Percentiles rank a stretch among this genome's conserved stretches.
Evolutionary conservation across 2,888 invertebrate genomes (phyloP).

Genomic region (Meteorus colon): DNA sequence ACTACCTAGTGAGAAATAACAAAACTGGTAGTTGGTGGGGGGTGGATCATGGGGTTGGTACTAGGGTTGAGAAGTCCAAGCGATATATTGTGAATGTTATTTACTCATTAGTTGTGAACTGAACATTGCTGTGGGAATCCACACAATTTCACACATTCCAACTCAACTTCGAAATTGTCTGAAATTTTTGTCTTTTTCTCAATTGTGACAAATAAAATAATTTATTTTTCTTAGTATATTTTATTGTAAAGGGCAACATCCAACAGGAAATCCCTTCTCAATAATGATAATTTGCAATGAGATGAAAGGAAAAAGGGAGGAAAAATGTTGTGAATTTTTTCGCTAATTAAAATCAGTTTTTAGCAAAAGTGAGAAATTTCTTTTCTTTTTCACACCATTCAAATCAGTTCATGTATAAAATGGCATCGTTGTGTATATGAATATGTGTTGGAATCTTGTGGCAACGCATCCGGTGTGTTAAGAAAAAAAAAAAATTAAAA

Average conservation of each 20-base stretch:
- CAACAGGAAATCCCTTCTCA: no score
- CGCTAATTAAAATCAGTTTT: no score
- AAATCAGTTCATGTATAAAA: not conserved
- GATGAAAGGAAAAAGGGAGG: no score
- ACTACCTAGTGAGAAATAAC: slow-evolving; percentile 23
- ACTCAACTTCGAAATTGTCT: no score
- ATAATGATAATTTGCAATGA: no score
- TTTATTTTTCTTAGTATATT: no score
- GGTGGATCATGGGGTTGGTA: not conserved
- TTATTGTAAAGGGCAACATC: no score
- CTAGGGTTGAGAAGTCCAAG: not conserved
- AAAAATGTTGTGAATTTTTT: no score
- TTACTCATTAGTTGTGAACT: not conserved
- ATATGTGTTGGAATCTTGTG: not conserved
- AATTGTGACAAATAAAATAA: no score
- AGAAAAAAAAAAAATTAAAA: not conserved
- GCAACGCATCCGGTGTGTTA: slow-evolving; percentile 20
- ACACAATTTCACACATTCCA: not conserved
- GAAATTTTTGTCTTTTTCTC: no score
- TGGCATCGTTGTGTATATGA: not conserved
- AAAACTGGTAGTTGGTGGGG: not conserved
- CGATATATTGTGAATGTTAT: not conserved
- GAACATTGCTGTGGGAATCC: no score
- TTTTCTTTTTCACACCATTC: not conserved
- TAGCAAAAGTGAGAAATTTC: not conserved